Evolutionary conservation across 2,797 vertebrate genomes (phyloP), one percentile per base, ranked within the genome.

Genomic region (Peromyscus aztecus): DNA sequence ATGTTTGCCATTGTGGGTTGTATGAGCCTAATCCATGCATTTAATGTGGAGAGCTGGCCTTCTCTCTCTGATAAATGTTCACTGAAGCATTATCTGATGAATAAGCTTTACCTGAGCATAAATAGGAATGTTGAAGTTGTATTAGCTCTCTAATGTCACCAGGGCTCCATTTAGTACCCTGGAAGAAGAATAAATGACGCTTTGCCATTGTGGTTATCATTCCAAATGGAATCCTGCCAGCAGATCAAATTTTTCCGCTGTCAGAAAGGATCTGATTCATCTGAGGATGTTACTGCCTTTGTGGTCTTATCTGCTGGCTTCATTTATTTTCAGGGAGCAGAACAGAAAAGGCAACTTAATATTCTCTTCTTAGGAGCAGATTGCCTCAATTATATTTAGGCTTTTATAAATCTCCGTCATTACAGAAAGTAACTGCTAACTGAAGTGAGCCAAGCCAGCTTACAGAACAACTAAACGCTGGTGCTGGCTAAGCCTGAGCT

Each of bases 251-350:
- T 91, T n/a, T 67, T 96, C 34, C 29, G 43, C 69, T 94, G 61
- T 75, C 82, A 94, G 81, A 49, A 89, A 95, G 59, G 78, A 69
- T 82, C 76, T 83, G 90, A 90, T 91, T 93, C 80, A 94, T 90
- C 67, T 95, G 71, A 71, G 71, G 71, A 24, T 9, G 6, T 86
- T 96, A 75, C 57, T 95, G 43, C 87, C 80, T 96, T 88, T 16
- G 63, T 91, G 94, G 96, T 88, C 90, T 97, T 96, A 61, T 94
- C 93, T 40, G 11, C 29, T 94, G 23, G 78, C 95, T 43, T 97
- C 40, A 90, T 94, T 87, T 97, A 73, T 97, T 96, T 91, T 90
- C 71, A 83, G 59, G 55, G 34, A 91, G 13, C 73, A 57, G 46
- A 96, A 75, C 37, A 90, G 31, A 52, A 89, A 92, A 90, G 21